Conservation (phyloP, 2,797 vertebrate genomes). For the Hoplostethus mediterraneus region DNA sequence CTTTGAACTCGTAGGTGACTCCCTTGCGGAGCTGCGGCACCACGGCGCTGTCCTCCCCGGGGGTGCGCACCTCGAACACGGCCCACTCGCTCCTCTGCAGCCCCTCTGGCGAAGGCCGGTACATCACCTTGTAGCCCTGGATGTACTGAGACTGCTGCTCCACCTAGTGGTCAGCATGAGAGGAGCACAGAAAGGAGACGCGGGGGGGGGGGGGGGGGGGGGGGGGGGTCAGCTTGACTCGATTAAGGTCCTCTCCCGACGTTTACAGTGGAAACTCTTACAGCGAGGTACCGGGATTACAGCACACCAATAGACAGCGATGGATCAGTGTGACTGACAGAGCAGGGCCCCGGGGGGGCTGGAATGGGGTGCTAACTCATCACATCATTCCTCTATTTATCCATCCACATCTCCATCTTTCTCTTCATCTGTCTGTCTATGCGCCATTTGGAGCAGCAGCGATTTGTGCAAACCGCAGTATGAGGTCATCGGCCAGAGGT, state of each 20-base stretch:
- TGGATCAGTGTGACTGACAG: constrained; percentile 34
- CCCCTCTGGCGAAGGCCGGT: constrained; percentile 86
- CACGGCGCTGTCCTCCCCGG: constrained; percentile 91
- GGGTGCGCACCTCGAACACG: constrained; percentile 94
- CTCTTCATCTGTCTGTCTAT: constrained; percentile 64
- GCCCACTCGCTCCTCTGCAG: constrained; percentile 91
- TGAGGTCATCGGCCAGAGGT: constrained; percentile 85
- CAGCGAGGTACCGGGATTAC: constrained; percentile 12
- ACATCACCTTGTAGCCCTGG: constrained; percentile 97
- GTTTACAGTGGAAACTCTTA: constrained; percentile 28
- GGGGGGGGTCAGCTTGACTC: constrained; percentile 47
- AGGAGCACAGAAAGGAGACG: constrained; percentile 21
- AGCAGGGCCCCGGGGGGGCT: constrained; percentile 27
- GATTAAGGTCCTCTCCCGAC: constrained; percentile 30
- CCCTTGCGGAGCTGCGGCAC: constrained; percentile 95
- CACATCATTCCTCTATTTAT: constrained; percentile 65
- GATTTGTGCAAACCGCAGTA: constrained; percentile 78
- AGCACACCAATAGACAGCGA: constrained; percentile 31
- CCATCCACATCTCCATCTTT: constrained; percentile 63
- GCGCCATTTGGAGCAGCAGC: constrained; percentile 74
- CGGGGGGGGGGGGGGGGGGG: no score
- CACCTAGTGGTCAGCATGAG: constrained; percentile 84
- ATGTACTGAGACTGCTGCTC: constrained; percentile 98
- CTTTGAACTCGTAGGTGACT: constrained; percentile 96
- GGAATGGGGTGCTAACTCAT: constrained; percentile 67